A percentile compares a stretch with the other conserved stretches of the same genome.
phyloP scores from a whole-genome alignment of 2,888 invertebrate species.

The Amphipyra berbera region DNA sequence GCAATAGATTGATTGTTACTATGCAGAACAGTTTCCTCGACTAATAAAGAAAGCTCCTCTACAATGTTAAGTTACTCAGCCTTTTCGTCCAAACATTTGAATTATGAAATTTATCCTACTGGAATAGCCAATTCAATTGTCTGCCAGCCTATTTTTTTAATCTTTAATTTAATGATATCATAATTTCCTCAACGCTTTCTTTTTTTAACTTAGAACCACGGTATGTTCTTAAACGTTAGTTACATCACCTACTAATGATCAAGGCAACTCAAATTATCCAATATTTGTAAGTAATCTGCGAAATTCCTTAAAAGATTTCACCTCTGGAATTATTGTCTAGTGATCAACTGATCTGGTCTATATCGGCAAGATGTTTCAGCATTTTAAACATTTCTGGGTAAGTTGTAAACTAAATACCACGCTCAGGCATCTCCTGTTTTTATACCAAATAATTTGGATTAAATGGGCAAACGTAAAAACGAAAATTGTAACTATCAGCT shows the following conservation, averaged over 20 bases:
- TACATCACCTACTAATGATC: too few relatives aligned
- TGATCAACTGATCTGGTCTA: neutral
- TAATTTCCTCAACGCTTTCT: too few relatives aligned
- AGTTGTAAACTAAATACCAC: slow-evolving; percentile 7
- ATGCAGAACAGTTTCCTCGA: neutral
- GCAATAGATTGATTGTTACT: slow-evolving; percentile 1
- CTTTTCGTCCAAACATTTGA: too few relatives aligned
- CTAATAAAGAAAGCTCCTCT: neutral
- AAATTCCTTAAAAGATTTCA: neutral
- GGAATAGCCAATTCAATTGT: neutral
- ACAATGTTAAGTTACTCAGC: neutral
- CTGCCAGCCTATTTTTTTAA: too few relatives aligned
- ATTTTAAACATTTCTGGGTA: neutral
- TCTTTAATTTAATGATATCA: too few relatives aligned
- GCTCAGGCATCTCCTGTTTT: neutral
- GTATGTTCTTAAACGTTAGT: too few relatives aligned
- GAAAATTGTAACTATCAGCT: neutral
- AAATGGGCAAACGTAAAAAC: neutral
- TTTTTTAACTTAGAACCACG: too few relatives aligned
- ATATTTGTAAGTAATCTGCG: neutral
- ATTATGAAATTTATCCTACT: too few relatives aligned
- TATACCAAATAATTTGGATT: neutral
- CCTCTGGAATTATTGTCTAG: neutral
- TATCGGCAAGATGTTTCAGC: neutral
- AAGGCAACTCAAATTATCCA: too few relatives aligned